Conservation (phyloP, 2,797 vertebrate genomes). For the Scolopax rusticola region DNA sequence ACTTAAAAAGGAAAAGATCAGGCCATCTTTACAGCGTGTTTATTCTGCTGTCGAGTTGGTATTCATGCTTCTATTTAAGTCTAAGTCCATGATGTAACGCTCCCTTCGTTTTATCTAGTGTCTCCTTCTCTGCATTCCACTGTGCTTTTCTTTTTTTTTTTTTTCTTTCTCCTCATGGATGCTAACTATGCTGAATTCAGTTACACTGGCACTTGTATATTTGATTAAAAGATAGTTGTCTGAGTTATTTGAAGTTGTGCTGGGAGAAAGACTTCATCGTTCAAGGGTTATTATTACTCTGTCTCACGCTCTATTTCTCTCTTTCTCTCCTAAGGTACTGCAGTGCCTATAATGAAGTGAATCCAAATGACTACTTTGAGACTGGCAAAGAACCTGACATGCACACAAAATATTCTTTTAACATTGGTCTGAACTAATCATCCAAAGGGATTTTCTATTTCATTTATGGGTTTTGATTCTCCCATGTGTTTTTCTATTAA, state of each 20-base stretch:
- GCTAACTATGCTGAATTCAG: neutral
- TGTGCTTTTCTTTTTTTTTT: neutral
- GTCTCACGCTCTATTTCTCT: constrained; percentile 62
- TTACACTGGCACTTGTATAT: constrained; percentile 34
- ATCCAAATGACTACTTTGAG: constrained; percentile 76
- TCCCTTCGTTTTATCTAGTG: neutral
- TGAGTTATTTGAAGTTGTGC: constrained; percentile 62
- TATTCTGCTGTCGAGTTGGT: neutral
- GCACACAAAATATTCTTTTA: constrained; percentile 76
- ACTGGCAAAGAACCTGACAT: constrained; percentile 67
- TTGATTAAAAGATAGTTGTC: constrained; percentile 70
- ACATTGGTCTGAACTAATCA: constrained; percentile 64
- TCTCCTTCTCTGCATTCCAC: neutral
- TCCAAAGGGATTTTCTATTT: constrained; percentile 63
- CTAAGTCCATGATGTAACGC: neutral
- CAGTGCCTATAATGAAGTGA: constrained; percentile 75
- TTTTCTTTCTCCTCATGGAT: neutral
- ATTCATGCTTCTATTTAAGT: neutral
- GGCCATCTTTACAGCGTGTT: neutral
- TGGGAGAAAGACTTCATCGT: constrained; percentile 62
- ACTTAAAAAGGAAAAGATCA: neutral
- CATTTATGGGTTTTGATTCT: constrained; percentile 46
- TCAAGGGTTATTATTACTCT: constrained; percentile 74
- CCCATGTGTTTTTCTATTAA: constrained; percentile 51
- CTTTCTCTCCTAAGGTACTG: constrained; percentile 61